Base-by-base conservation (phyloP, 2,113 vertebrate genomes). In the Chitala chitala region DNA sequence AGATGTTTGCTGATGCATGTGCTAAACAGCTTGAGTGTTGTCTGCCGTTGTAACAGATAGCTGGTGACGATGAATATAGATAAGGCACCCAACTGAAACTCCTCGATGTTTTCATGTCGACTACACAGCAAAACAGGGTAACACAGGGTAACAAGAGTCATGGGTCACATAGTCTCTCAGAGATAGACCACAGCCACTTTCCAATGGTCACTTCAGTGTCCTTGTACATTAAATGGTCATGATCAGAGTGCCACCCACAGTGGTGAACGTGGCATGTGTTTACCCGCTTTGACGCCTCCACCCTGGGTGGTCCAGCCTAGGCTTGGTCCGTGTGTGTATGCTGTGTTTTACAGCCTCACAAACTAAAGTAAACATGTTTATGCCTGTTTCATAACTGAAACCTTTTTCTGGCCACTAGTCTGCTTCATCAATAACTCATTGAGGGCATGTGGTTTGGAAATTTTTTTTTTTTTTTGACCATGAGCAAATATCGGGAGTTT, bases 291-390 rank as follows among this genome's bases (percentile, higher is more conserved):
- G 77, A 33, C 74, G 80, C 76, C 72, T 63, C 29, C 76, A 40
- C 9, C 15, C 79, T 53, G 74, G 79, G 81, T 81, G 79, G 81
- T 31, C 78, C 54, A 65, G 29, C 24, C 22, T 29, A 56, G 74
- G 71, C 72, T 76, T 72, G 48, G 22, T 50, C 38, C 46, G 73
- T 78, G 74, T 63, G 78, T 75, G 63, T 44, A 46, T 48, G 55
- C 59, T 77, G 55, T 79, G 75, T 83, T 82, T 82, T 55, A 69
- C 66, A 71, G 48, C 36, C 74, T 26, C 44, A 58, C 58, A 70
- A 71, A 76, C 71, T 36, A 51, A 68, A 68, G 74, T 73, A 76
- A 79, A 81, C 74, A 75, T 33, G 54, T 69, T 65, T 56, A 50
- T 68, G 72, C 70, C 44, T 76, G 29, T 55, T 61, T 74, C n/a